These are phyloP conservation scores for Cydia pomonella DNA, from an alignment of 1,140 invertebrate genomes.

Conservation along the genomic window DNA sequence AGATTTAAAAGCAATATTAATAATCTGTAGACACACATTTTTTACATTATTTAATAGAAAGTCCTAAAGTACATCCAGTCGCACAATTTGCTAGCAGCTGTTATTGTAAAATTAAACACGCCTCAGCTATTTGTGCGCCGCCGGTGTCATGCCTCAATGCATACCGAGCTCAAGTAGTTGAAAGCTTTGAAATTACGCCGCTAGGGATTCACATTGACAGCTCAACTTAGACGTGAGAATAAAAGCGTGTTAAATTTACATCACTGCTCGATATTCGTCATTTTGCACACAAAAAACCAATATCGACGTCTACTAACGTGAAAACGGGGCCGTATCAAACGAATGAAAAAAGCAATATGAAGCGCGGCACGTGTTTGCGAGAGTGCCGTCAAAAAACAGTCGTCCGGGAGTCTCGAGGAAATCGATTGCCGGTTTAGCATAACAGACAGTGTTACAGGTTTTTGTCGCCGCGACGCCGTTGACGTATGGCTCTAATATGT, in stretches of 20 bases:
- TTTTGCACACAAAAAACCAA: constrained; percentile 49
- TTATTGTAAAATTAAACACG: constrained; percentile 12
- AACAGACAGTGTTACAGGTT: constrained; percentile 54
- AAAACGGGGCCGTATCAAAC: constrained; percentile 57
- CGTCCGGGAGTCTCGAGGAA: constrained; percentile 55
- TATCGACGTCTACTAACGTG: constrained; percentile 52
- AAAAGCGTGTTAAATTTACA: constrained; percentile 42
- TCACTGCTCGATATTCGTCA: constrained; percentile 43
- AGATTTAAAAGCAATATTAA: neutral
- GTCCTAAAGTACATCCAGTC: neutral
- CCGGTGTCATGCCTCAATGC: constrained; percentile 18
- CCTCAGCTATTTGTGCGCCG: constrained; percentile 16
- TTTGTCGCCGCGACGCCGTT: constrained; percentile 51
- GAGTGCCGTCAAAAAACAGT: constrained; percentile 59
- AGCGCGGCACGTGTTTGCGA: constrained; percentile 59
- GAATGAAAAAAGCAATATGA: constrained; percentile 71
- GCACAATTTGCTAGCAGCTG: constrained; percentile 6
- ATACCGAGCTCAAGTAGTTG: constrained; percentile 30
- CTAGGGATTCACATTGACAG: constrained; percentile 29
- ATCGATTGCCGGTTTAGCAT: constrained; percentile 72
- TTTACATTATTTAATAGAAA: constrained; percentile 2
- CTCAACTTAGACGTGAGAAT: constrained; percentile 33
- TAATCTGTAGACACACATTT: neutral
- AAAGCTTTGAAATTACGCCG: constrained; percentile 31
- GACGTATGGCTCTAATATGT: constrained; percentile 64